Evolutionary conservation across 2,888 invertebrate species (phyloP), one percentile per base, ranked within the genome.

Genomic region (Luffia ferchaultella): DNA sequence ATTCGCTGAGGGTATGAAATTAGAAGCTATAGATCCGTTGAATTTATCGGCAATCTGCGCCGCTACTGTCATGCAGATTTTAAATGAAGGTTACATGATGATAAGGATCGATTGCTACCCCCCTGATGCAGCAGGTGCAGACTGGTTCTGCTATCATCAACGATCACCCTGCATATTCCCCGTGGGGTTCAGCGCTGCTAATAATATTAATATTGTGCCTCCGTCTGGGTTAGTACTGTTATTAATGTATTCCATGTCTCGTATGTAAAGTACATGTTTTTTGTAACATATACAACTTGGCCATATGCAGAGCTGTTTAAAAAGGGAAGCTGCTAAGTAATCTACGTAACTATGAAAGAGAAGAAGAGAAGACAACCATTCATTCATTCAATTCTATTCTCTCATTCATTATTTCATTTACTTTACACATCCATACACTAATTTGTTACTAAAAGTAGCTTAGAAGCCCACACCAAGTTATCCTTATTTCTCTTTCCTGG

Each of bases 71-170:
- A 95, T 94, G 90, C 93, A 93, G 76, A 96, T 97, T 50, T 76
- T 98, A 30, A 90, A 92, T 59, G 93, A 93, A 67, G 96, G 96
- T 52, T 98, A 96, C 67, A 90, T 98, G 73, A 97, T 98, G 96
- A 95, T 98, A 54, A 46, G 45, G 45, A 96, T 98, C 63, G 98
- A 98, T 71, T 95, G 95, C 42, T 95, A 95, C 67, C 93, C 93
- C 52, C 92, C 92, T 1, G 94, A 95, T 63, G 89, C 88, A 19
- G 87, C 91, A 51, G 90, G 91, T n/a, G 90, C 93, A 0, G 97
- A 97, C 73, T 96, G 97, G 95, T 97, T 98, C 70, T 98, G 98
- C 67, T 97, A 98, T 68, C 97, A 98, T 70, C 90, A 93, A 55
- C 90, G 92, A 54, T 98, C 97, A 1, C 95, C 97, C 0, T 96